Evolutionary conservation across 1,140 invertebrate genomes (phyloP), one percentile per base, ranked within the genome.

Genomic region (Eciton burchellii): DNA sequence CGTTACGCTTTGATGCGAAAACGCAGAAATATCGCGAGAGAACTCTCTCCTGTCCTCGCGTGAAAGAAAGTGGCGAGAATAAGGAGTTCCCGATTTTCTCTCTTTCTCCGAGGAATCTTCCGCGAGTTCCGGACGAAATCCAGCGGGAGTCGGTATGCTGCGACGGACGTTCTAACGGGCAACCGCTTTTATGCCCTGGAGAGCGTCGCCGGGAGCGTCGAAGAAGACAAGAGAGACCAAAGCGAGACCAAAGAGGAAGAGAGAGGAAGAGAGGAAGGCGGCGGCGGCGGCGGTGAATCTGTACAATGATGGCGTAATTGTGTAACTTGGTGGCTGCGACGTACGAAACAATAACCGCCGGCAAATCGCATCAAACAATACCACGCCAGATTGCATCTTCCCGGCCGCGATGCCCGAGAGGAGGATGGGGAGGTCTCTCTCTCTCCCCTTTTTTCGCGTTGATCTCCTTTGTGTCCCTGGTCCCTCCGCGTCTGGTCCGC

Each of bases 301-400:
- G 60, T 57, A 72, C 68, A 71, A 73, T 45, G 82, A 70, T 52
- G 56, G 16, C 59, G 60, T 84, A 84, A 88, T 89, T 83, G 86
- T 81, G 77, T 68, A 89, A 88, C 73, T 88, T 88, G 54, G 68
- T 73, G 59, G 74, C 56, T 21, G 26, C 66, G 59, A 85, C 68
- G 54, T 24, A 82, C 77, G 66, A 87, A 86, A 89, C 87, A 89
- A 89, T 88, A 85, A 88, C 73, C 54, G 82, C 59, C 73, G 70
- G 84, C 74, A 82, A 84, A 86, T 84, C 68, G 60, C 73, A 84
- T 72, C 81, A 79, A 88, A 88, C 87, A 88, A 86, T 88, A 71
- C 54, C 16, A 76, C 6, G 54, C 26, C 71, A 81, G 81, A 86
- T 86, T 85, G 68, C 71, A 84, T 84, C 82, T 86, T 73, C 57